These are phyloP conservation scores for Epinotia demarniana DNA, from an alignment of 2,888 invertebrate species.

Conservation along the genomic window DNA sequence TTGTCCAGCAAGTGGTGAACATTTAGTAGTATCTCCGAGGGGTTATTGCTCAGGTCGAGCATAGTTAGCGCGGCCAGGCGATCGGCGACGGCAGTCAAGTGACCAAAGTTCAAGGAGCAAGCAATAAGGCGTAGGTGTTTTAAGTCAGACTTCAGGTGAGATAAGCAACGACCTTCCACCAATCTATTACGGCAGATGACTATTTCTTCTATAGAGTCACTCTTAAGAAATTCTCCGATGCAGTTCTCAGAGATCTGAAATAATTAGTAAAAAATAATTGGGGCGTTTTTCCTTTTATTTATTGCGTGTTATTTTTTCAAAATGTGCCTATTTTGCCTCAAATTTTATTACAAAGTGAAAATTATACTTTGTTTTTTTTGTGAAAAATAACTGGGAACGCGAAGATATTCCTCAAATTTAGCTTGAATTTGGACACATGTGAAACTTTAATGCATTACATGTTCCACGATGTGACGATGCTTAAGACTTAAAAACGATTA, in stretches of 20 bases:
- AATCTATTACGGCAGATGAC: background rate
- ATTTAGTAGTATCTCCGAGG: background rate
- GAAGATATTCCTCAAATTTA: too few species aligned
- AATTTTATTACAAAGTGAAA: too few species aligned
- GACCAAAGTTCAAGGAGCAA: background rate
- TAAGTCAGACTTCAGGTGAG: background rate
- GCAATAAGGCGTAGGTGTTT: conserved; percentile 12
- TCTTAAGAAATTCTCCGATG: conserved; percentile 13
- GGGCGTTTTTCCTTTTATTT: too few species aligned
- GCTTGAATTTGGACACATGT: too few species aligned
- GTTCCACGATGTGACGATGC: too few species aligned
- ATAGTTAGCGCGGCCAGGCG: background rate
- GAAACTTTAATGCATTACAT: too few species aligned
- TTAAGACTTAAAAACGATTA: too few species aligned
- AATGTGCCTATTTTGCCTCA: too few species aligned
- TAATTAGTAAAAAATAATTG: background rate
- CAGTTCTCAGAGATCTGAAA: conserved; percentile 11
- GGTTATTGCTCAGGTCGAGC: conserved; percentile 17
- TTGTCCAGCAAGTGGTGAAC: background rate
- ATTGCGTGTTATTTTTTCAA: too few species aligned
- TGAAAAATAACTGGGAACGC: too few species aligned
- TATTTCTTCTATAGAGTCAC: conserved; percentile 21
- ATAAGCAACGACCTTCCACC: conserved; percentile 8
- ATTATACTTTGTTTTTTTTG: too few species aligned
- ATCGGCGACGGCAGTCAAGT: background rate